Evolutionary conservation across 1,140 invertebrate genomes (phyloP).

Genomic region (Cyclargus thomasi): DNA sequence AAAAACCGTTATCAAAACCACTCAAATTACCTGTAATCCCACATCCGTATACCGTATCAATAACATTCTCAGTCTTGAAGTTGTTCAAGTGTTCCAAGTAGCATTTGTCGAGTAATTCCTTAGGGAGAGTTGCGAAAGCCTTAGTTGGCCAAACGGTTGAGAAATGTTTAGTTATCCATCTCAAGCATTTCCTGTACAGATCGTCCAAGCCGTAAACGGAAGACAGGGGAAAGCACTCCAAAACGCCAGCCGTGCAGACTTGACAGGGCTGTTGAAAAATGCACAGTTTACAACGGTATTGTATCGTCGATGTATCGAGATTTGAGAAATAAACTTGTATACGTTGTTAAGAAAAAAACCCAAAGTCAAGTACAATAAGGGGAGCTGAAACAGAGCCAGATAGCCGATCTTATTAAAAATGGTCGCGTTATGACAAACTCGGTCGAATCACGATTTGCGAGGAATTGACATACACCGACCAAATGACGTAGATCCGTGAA

Average conservation of each 20-base stretch:
- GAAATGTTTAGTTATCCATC: slow-evolving; percentile 91
- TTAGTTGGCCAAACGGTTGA: slow-evolving; percentile 90
- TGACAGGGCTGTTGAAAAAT: slow-evolving; percentile 81
- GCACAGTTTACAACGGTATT: neutral
- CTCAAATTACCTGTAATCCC: slow-evolving; percentile 46
- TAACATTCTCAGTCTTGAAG: slow-evolving; percentile 70
- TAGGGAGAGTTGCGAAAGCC: slow-evolving; percentile 86
- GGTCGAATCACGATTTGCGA: too few relatives aligned
- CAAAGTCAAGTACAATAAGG: neutral
- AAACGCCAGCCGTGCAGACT: slow-evolving; percentile 84
- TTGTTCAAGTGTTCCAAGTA: slow-evolving; percentile 87
- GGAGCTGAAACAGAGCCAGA: too few relatives aligned
- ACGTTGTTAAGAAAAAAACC: too few relatives aligned
- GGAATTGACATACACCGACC: too few relatives aligned
- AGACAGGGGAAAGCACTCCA: slow-evolving; percentile 88
- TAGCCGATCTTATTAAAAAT: too few relatives aligned
- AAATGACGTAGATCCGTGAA: too few relatives aligned
- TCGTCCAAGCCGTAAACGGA: slow-evolving; percentile 91
- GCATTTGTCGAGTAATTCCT: slow-evolving; percentile 87
- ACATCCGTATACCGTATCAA: slow-evolving; percentile 63
- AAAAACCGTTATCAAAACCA: too few relatives aligned
- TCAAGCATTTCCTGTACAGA: slow-evolving; percentile 87
- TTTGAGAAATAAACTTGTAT: too few relatives aligned
- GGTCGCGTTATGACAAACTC: too few relatives aligned
- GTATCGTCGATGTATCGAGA: too few relatives aligned